phyloP scores from a whole-genome alignment of 2,797 vertebrate genomes.

The Sphenodon punctatus region DNA sequence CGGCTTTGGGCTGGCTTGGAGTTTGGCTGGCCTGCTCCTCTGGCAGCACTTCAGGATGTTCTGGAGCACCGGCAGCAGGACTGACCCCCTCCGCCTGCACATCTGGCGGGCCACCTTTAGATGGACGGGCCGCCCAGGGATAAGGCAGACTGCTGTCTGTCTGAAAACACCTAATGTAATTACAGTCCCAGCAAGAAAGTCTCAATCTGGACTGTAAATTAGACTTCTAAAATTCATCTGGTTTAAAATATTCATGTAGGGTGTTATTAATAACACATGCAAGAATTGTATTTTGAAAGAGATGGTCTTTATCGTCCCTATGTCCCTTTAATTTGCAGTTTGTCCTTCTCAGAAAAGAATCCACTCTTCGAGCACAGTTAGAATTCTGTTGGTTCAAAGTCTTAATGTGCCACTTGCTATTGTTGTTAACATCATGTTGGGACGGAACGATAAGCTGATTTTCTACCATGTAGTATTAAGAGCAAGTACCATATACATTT shows the following conservation, averaged over 20 bases:
- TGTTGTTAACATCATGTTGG: slow-evolving; percentile 49
- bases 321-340: slow-evolving; percentile 55
- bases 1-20: too few species aligned
- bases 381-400: slow-evolving; percentile 32
- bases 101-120: too few species aligned
- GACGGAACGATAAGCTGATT: slow-evolving; percentile 66
- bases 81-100: too few species aligned
- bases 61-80: too few species aligned
- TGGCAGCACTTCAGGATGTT: too few species aligned
- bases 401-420: slow-evolving; percentile 33
- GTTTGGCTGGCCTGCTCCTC: too few species aligned
- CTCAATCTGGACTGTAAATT: slow-evolving; percentile 33
- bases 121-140: too few species aligned
- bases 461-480: slow-evolving; percentile 37
- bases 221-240: slow-evolving; percentile 31
- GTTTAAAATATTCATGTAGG: slow-evolving; percentile 68
- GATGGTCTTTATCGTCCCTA: slow-evolving; percentile 51
- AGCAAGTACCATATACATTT: slow-evolving; percentile 33
- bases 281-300: slow-evolving; percentile 56
- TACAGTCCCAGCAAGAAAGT: not conserved
- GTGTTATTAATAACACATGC: slow-evolving; percentile 56
- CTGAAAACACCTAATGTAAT: too few species aligned
- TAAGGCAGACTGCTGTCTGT: too few species aligned
- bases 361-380: slow-evolving; percentile 36
- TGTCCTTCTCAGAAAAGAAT: slow-evolving; percentile 63